phyloP scores from a whole-genome alignment of 1,140 invertebrate species.

The Drosophila novamexicana region DNA sequence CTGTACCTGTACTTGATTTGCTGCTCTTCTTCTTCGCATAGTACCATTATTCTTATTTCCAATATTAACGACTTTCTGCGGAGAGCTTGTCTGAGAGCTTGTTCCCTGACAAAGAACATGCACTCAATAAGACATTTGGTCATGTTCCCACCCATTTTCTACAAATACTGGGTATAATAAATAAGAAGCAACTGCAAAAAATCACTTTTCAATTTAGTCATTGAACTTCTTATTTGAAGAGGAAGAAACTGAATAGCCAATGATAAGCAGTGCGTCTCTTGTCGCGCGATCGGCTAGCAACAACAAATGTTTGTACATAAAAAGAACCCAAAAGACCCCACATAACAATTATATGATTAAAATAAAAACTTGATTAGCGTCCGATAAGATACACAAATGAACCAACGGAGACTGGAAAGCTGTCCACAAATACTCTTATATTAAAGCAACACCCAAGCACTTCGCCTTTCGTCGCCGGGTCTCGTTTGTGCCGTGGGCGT shows the following conservation, averaged over 20 bases:
- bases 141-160: too few relatives aligned
- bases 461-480: too few relatives aligned
- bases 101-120: too few relatives aligned
- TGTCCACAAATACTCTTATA: background rate
- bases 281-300: constrained; percentile 33
- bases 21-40: too few relatives aligned
- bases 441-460: background rate
- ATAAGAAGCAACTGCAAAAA: constrained; percentile 36
- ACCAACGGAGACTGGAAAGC: constrained; percentile 2
- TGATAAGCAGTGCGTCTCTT: background rate
- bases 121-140: too few relatives aligned
- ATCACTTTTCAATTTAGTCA: constrained; percentile 70
- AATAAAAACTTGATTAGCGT: constrained; percentile 34
- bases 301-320: constrained; percentile 22
- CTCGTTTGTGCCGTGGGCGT: too few relatives aligned
- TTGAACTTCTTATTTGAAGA: constrained; percentile 67
- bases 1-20: background rate
- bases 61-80: too few relatives aligned
- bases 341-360: constrained; percentile 25
- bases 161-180: too few relatives aligned
- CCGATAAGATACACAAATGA: constrained; percentile 41
- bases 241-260: constrained; percentile 3
- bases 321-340: constrained; percentile 32
- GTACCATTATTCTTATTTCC: too few relatives aligned
- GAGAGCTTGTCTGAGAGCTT: too few relatives aligned